Evolutionary conservation across 1,140 invertebrate genomes (phyloP), one percentile per base, ranked within the genome.

Genomic region (Drosophila kepulauana): DNA sequence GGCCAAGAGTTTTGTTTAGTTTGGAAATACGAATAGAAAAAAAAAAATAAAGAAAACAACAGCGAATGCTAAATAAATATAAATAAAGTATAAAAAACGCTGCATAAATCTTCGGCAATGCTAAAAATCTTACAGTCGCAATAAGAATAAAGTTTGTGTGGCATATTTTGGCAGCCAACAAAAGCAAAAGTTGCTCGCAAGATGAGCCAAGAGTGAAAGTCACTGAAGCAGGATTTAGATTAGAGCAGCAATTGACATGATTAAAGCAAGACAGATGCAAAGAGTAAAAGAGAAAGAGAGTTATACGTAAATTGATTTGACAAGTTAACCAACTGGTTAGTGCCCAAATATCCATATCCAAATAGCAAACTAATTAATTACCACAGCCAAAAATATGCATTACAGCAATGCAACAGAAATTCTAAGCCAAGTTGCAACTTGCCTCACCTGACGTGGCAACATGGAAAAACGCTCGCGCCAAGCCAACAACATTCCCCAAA

Each of bases 361-460:
- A 81, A 89, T 75, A 76, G 69, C 69, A 82, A 25, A 73, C 85
- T 88, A 88, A 87, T 87, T 87, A 89, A 89, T 88, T 88, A 89
- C 78, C 75, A 71, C 78, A 88, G 79, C 43, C 70, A 77, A 77
- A 77, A 77, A 65, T 58, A 58, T 68, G 2, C 43, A 48, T 30
- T 30, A 51, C 51, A 59, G 51, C 45, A 59, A 58, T 6, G 5
- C 58, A 64, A 49, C 54, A 59, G 71, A 51, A 78, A 82, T 82
- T 82, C 80, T 82, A 75, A 43, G 82, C 77, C 56, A 48, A 25
- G 52, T 69, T 76, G 81, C 65, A 64, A 52, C 58, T 56, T 43
- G 76, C 80, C 84, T 80, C 84, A 88, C 80, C 80, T 87, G 80
- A 75, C 78, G 70, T 75, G 75, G 74, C 79, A 85, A 87, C 84